These are phyloP conservation scores for Falco novaeseelandiae DNA, from an alignment of 2,797 vertebrate species.

Conservation along the genomic window DNA sequence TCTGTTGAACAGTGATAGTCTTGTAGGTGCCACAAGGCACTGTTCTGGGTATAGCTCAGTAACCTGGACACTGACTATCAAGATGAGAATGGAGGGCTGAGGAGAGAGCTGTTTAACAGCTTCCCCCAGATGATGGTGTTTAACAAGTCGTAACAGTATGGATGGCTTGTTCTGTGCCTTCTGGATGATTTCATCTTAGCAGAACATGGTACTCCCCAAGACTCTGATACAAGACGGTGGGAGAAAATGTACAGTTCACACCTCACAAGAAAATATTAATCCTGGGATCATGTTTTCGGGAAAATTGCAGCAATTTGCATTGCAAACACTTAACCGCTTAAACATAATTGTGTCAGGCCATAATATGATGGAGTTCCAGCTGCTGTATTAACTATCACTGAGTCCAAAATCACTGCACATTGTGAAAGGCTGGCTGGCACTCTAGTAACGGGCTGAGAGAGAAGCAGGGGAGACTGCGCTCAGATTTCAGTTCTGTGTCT, in stretches of 20 bases:
- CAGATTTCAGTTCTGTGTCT: background rate
- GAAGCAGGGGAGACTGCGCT: background rate
- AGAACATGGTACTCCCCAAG: background rate
- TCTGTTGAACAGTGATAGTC: accelerated
- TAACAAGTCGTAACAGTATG: background rate
- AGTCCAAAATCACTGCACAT: too few relatives aligned
- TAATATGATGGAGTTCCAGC: background rate
- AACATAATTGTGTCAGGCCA: background rate
- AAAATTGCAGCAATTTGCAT: background rate
- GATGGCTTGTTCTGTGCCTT: background rate
- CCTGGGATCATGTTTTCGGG: background rate
- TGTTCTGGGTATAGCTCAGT: background rate
- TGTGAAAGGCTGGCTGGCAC: background rate
- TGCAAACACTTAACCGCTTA: too few relatives aligned
- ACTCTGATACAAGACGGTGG: background rate
- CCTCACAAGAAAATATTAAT: background rate
- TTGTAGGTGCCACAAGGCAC: background rate
- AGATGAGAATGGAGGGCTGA: background rate
- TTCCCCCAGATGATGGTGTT: background rate
- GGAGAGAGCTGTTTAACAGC: background rate
- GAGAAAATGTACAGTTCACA: background rate
- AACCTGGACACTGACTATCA: background rate
- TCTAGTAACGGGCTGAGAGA: accelerated
- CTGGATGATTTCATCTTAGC: background rate
- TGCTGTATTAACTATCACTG: background rate